A percentile compares a stretch with the other conserved stretches of the same genome.
Evolutionary conservation across 2,113 vertebrate genomes (phyloP).

Genomic region (Elanus axillaris): DNA sequence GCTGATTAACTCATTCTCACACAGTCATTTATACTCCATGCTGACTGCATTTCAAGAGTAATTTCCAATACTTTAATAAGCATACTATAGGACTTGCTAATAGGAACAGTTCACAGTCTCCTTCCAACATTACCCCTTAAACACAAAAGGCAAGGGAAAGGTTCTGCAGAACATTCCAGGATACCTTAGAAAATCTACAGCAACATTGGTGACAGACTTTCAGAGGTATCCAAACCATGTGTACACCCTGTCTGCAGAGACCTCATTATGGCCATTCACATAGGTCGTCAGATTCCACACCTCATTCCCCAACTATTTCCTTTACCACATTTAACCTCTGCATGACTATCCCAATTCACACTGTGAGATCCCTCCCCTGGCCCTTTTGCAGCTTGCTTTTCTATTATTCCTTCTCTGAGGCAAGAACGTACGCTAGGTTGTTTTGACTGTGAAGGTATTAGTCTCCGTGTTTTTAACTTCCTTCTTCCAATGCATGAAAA

Average conservation of each 20-base stretch:
- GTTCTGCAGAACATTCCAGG: not conserved
- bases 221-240: not conserved
- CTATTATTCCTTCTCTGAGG: not conserved
- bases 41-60: conserved; percentile 36
- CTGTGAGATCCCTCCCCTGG: not conserved
- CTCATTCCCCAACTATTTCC: not conserved
- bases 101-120: conserved; percentile 9
- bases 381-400: not conserved
- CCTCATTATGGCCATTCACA: not conserved
- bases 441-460: not conserved
- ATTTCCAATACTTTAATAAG: conserved; percentile 58
- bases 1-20: conserved; percentile 63
- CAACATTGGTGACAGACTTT: not conserved
- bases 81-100: conserved; percentile 27
- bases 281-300: not conserved
- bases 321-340: not conserved
- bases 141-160: not conserved
- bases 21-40: conserved; percentile 24
- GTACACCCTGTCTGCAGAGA: not conserved
- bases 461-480: not conserved
- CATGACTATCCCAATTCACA: not conserved
- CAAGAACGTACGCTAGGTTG: accelerated
- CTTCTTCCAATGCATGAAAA: not conserved
- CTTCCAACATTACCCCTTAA: conserved; percentile 1
- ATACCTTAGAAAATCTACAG: not conserved